Base-by-base conservation (phyloP, 2,888 invertebrate genomes). In the Apocheima hispidaria region DNA sequence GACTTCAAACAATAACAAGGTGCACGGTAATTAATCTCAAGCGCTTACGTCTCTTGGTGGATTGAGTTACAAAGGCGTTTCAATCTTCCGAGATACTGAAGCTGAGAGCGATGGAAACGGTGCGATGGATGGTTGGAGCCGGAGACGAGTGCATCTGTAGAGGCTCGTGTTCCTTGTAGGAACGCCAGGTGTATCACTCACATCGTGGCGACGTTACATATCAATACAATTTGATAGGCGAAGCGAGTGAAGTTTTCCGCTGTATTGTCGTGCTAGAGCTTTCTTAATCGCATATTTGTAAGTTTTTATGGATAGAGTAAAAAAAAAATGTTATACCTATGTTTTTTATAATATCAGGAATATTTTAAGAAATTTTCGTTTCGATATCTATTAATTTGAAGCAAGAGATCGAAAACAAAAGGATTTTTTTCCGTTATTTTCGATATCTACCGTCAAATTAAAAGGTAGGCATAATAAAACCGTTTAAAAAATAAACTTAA, bases 1-100 rank as follows among this genome's bases (percentile, higher is more conserved):
- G 7, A 60, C 41, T 44, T 9, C 35, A 41, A 54, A 56, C 46
- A 51, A 54, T 54, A 60, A 38, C 50, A 55, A 35, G 14, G 50
- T 10, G 21, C 18, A 36, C 28, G 26, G 28, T 14, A 46, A 58
- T 53, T 59, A 40, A 26, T 26, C 51, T 23, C 46, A 21, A 20
- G 33, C 10, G 38, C 16, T 28, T 28, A 26, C 18, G 49, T 49
- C 30, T 36, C 26, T 4, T 41, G 23, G 21, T n/a, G 41, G 49
- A 43, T 43, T 18, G 18, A 35, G 49, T 43, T 50, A 26, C 23
- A 26, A 14, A 20, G 49, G 18, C 43, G 16, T 38, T 35, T 33
- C 33, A 10, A 26, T 26, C 16, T 57, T 16, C 12, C 33, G 23
- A 33, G 56, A 26, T 41, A 57, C 16, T 43, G 6, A 50, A 43